These are phyloP conservation scores for Trematocara nigrifrons DNA, from an alignment of 2,113 vertebrate species.

Conservation along the genomic window DNA sequence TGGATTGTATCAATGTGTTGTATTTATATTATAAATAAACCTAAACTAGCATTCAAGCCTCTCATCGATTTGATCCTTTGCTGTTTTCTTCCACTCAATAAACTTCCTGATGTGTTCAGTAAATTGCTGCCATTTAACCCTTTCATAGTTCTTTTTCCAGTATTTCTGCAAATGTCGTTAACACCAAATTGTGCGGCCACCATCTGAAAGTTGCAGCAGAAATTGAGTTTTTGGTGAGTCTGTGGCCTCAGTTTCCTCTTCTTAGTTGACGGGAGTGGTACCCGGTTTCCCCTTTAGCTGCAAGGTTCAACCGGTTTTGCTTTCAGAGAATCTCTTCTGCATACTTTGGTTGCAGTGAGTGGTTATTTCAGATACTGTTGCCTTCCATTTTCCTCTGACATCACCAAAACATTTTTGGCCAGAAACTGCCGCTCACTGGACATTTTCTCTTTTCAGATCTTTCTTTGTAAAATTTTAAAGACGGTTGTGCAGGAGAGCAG, in stretches of 20 bases:
- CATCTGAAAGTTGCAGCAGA: background rate
- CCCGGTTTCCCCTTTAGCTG: background rate
- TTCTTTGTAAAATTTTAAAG: background rate
- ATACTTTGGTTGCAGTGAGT: background rate
- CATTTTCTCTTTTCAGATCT: background rate
- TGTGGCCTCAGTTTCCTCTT: background rate
- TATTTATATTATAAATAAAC: slow-evolving; percentile 74
- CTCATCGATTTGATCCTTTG: background rate
- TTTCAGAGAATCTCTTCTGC: background rate
- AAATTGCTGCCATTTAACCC: background rate
- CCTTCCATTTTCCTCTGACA: background rate
- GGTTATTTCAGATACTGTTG: background rate
- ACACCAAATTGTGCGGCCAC: background rate
- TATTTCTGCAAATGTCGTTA: background rate
- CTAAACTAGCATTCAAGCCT: slow-evolving; percentile 47
- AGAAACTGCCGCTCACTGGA: background rate
- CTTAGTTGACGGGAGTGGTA: background rate
- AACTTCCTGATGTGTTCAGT: background rate
- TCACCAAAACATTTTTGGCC: background rate
- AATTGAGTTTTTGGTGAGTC: background rate
- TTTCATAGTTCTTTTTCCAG: background rate
- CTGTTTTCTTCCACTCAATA: background rate
- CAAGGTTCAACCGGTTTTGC: background rate
- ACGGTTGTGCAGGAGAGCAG: background rate
- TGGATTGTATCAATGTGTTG: slow-evolving; percentile 68